These are phyloP conservation scores for Protomyctophum bolini DNA, from an alignment of 2,113 vertebrate species.

Conservation along the genomic window DNA sequence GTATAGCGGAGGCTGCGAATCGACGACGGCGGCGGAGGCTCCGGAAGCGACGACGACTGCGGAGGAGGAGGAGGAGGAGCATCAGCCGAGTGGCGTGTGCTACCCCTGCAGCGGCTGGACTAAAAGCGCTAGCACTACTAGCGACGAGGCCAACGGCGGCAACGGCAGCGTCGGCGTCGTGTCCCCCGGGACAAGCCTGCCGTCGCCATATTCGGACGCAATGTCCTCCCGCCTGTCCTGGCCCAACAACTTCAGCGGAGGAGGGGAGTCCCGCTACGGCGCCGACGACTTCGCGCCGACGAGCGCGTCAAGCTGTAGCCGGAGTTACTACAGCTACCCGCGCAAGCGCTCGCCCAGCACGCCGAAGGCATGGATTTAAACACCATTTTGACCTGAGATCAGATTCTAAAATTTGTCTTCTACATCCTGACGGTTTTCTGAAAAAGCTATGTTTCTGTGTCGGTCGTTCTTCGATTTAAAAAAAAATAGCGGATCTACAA, in stretches of 20 bases:
- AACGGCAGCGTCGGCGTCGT: no score
- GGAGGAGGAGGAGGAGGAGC: constrained; percentile 69
- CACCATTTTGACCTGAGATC: no score
- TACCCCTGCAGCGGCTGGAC: constrained; percentile 86
- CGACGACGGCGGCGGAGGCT: constrained; percentile 64
- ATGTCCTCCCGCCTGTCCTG: constrained; percentile 88
- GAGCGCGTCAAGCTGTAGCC: constrained; percentile 70
- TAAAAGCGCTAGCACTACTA: constrained; percentile 60
- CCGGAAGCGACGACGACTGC: no score
- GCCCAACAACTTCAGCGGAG: constrained; percentile 88
- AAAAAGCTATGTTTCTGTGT: no score
- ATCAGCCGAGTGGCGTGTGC: constrained; percentile 83
- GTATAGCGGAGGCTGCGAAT: constrained; percentile 81
- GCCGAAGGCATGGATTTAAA: constrained; percentile 67
- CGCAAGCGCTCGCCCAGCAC: constrained; percentile 88
- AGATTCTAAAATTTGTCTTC: no score
- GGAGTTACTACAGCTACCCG: constrained; percentile 95
- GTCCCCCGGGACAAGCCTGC: constrained; percentile 73
- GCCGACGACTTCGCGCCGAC: constrained; percentile 83
- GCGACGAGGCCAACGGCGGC: constrained; percentile 70
- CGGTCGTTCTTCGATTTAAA: no score
- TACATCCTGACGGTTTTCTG: no score
- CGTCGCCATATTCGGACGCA: constrained; percentile 66
- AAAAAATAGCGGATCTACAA: no score
- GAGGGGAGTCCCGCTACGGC: constrained; percentile 75